phyloP scores from a whole-genome alignment of 2,888 invertebrate species.

The Mechanitis mazaeus region DNA sequence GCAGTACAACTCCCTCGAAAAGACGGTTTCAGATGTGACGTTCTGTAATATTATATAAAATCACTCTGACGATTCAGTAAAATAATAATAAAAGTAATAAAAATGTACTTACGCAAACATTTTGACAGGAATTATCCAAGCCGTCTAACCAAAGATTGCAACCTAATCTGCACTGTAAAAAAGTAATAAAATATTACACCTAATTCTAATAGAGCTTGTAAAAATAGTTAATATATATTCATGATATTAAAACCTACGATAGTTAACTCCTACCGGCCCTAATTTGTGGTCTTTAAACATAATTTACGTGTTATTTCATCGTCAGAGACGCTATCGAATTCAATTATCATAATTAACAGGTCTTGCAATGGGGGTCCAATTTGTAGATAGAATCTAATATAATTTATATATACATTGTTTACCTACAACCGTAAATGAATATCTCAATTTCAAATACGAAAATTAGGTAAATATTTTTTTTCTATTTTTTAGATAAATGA shows the following conservation, averaged over 20 bases:
- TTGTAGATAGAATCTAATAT: background rate
- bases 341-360: conserved; percentile 1
- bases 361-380: background rate
- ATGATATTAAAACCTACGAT: background rate
- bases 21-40: conserved; percentile 80
- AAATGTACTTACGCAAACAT: conserved; percentile 85
- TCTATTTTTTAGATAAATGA: too few species aligned
- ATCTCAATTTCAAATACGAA: too few species aligned
- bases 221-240: background rate
- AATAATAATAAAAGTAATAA: too few species aligned
- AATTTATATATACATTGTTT: too few species aligned
- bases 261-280: background rate
- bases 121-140: conserved; percentile 84
- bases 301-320: background rate
- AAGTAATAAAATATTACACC: conserved; percentile 28
- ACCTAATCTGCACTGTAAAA: conserved; percentile 86
- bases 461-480: too few species aligned
- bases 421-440: too few species aligned
- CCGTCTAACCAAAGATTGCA: conserved; percentile 88
- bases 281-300: background rate
- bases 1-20: conserved; percentile 84
- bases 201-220: conserved; percentile 8
- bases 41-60: conserved; percentile 71
- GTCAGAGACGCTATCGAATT: background rate
- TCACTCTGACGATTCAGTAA: background rate